Evolutionary conservation across 2,888 invertebrate genomes (phyloP), one percentile per base, ranked within the genome.

Genomic region (Drosophila neotestacea): DNA sequence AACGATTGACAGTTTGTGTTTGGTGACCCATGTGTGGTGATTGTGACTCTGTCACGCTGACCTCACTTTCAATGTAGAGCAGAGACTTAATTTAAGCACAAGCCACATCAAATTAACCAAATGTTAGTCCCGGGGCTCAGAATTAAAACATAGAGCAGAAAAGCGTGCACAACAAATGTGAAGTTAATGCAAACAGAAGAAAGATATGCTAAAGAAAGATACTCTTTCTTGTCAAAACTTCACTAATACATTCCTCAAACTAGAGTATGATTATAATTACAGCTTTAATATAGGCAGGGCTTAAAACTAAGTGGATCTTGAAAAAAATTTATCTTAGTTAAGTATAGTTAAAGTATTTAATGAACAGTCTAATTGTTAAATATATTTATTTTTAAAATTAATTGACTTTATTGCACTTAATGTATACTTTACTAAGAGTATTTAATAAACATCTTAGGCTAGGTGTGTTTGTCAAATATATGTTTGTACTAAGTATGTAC

Each of bases 41-140:
- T 28, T 58, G 58, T 27, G 69, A 41, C 10, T 13, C 38, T 46
- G 47, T 9, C 39, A 41, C 34, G n/a, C 42, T 73, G 73, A 60
- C 74, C 79, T 51, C 64, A 55, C 51, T 56, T 61, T 48, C 36
- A 58, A 39, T 62, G 52, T 42, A 22, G n/a, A 30, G 38, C 38
- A 30, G 10, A 28, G 28, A 47, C 28, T 58, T 58, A 58, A 58
- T 47, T 89, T 85, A 84, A 85, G 62, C 79, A 60, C 81, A 73
- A 77, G 77, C 87, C 81, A 70, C 77, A 77, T 71, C 63, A 89
- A 89, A 84, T 87, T 89, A 89, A 88, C 70, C 83, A 84, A 81
- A 87, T 89, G 74, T 63, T 64, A 63, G 68, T 52, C 41, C 79
- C 48, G 81, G 73, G 52, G 56, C 65, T 44, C 55, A 55, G 65